phyloP scores from a whole-genome alignment of 2,888 invertebrate genomes.

The Synanthedon myopaeformis region DNA sequence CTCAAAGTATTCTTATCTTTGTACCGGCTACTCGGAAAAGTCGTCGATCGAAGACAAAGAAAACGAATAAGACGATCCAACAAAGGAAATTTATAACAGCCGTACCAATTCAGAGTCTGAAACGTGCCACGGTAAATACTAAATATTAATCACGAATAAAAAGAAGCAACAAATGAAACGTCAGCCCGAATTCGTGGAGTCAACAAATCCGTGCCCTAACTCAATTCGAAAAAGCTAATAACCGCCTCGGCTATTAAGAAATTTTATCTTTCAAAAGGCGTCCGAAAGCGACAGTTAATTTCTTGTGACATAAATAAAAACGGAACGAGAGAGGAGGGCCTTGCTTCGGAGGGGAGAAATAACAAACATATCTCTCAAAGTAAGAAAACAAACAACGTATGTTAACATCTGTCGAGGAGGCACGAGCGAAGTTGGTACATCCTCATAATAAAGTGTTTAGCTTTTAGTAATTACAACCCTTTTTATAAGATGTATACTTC shows the following conservation, averaged over 20 bases:
- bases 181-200: constrained; percentile 9
- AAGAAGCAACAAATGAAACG: constrained; percentile 10
- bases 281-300: constrained; percentile 53
- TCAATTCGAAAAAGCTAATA: constrained; percentile 22
- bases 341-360: constrained; percentile 43
- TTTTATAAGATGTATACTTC: too few relatives aligned
- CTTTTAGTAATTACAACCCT: neutral
- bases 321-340: constrained; percentile 32
- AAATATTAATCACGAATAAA: neutral
- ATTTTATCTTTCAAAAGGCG: constrained; percentile 42
- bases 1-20: neutral
- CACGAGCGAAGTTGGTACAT: constrained; percentile 39
- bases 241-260: constrained; percentile 36
- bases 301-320: constrained; percentile 65
- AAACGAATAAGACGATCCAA: neutral
- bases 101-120: neutral
- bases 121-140: neutral
- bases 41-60: neutral
- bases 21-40: neutral
- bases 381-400: constrained; percentile 68
- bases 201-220: constrained; percentile 11
- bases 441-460: constrained; percentile 14
- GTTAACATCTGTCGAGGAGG: constrained; percentile 63
- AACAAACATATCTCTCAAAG: constrained; percentile 67
- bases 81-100: neutral